Base-by-base conservation (phyloP, 1,140 invertebrate genomes). In the Xylocopa sonorina region DNA sequence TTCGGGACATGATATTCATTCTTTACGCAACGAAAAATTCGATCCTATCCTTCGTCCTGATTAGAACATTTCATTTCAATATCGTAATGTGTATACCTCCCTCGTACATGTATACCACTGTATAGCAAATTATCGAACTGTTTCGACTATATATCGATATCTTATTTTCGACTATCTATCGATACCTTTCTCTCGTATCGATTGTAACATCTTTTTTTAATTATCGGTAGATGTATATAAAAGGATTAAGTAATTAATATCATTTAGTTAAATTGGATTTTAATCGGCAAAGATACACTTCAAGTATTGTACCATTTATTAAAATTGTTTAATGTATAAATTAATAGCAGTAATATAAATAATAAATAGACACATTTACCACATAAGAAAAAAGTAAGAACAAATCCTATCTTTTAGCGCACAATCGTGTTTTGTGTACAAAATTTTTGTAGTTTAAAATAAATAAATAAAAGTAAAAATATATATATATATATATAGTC, bases 111-210 rank as follows among this genome's bases (percentile, higher is more conserved):
- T 43, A 6, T 21, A 67, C 48, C 24, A 2, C 9, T 21, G 27
- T 38, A 43, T 10, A 41, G 4, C 34, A 29, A 50, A 75, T 50
- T 51, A 51, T 29, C 75, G 46, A 60, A 62, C 43, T 29, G 43
- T 69, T 41, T 29, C 32, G 21, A 67, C 18, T 50, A 50, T 43
- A 7, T 78, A 78, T 78, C 66, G 75, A 78, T 62, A 46, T 27
- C 43, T 78, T 51, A n/a, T n/a, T n/a, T n/a, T n/a, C n/a, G n/a
- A n/a, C n/a, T n/a, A n/a, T n/a, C n/a, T n/a, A 62, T 71, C 67
- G 43, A 78, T 53, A 77, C 27, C 68, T 24, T 32, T 57, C 68
- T n/a, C 6, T 69, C 6, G 27, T 60, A 78, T 78, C 75, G 75
- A 71, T 62, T 55, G 46, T 76, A 55, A 38, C 32, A 24, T 57